Evolutionary conservation across 1,140 invertebrate species (phyloP), one percentile per base, ranked within the genome.

Genomic region (Sarcophaga peregrina): DNA sequence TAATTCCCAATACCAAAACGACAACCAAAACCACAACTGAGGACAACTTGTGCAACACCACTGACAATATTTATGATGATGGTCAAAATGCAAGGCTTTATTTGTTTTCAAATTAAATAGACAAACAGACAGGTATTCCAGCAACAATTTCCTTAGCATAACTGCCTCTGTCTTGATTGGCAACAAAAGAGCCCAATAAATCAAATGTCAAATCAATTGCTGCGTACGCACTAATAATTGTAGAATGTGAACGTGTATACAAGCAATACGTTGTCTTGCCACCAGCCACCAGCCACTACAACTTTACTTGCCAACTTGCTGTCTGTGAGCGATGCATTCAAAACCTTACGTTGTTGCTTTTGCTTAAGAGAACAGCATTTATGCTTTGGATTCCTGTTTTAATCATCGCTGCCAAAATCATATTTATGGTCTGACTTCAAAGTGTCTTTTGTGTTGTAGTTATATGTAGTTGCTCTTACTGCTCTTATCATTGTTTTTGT

Each of bases 181-280:
- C 11, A 78, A 78, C 11, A 78, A 78, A 78, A 47, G 45, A 50
- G 75, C 20, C 25, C 62, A 78, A 78, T 78, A 78, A 78, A 78
- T 78, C 75, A 78, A 48, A 50, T 20, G 75, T 78, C 75, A 78
- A 78, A 50, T 78, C 10, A 68, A 68, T 20, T 68, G 62, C 17
- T 68, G 62, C 17, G 62, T 68, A 68, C 62, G 62, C 62, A 68
- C n/a, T 20, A 62, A 62, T 62, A 62, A 11, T 17, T 37, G 25
- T 37, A 37, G 25, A 37, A 37, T 37, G 25, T 37, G 25, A 37
- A 37, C 25, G 25, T 2, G 25, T 4, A 37, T 37, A 37, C 25
- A 37, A 37, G 25, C 25, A 37, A 37, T 37, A 37, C 25, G 25
- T 37, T 37, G 25, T 37, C 25, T 37, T 37, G 25, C 25, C 25